Evolutionary conservation across 2,113 vertebrate species (phyloP).

Genomic region (Anseranas semipalmata): DNA sequence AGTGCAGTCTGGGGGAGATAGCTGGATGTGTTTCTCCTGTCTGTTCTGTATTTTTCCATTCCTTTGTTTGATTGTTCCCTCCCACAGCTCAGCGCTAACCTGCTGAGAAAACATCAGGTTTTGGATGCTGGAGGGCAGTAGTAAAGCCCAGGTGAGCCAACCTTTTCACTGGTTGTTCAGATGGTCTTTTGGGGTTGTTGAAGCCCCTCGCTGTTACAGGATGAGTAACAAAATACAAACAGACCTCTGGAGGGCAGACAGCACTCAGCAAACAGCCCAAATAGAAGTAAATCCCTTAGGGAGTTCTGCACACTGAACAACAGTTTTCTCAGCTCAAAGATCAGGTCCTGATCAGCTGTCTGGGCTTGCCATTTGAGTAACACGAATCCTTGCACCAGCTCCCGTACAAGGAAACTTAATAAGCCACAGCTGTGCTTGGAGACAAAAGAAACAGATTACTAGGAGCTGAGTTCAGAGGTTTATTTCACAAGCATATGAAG

Average conservation of each 20-base stretch:
- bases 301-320: neutral
- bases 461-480: neutral
- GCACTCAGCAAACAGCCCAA: neutral
- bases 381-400: neutral
- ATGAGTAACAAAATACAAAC: neutral
- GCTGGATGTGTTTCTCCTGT: neutral
- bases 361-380: neutral
- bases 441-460: neutral
- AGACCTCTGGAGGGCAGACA: neutral
- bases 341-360: neutral
- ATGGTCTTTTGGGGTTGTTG: neutral
- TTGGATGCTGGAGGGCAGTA: neutral
- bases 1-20: neutral
- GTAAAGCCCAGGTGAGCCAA: neutral
- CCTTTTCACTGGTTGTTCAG: neutral
- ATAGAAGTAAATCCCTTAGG: neutral
- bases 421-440: neutral
- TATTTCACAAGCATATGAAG: fast-evolving
- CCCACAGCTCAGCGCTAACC: neutral
- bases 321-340: neutral
- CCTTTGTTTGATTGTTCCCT: neutral
- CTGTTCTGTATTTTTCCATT: conserved; percentile 10
- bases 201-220: neutral
- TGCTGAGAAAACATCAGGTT: neutral
- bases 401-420: neutral